Conservation (phyloP, 35 echinoderm and acorn worm genomes). For the Amphiura filiformis region DNA sequence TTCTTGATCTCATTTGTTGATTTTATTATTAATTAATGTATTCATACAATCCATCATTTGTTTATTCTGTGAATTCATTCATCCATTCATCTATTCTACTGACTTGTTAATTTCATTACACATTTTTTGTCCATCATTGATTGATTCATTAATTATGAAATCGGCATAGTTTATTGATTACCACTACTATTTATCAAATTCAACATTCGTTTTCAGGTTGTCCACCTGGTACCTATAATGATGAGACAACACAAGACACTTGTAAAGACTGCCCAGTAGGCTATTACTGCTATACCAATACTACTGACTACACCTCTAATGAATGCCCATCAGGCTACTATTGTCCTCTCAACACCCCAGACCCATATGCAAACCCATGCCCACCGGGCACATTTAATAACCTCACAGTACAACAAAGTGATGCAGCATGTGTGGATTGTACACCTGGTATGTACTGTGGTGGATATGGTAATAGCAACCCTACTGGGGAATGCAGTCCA, state of each 20-base stretch:
- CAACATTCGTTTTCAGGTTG: constrained; percentile 49
- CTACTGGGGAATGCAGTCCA: constrained; percentile 74
- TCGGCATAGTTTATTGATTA: too few species aligned
- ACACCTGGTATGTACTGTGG: constrained; percentile 80
- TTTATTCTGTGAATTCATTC: too few species aligned
- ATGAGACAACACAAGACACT: constrained; percentile 22
- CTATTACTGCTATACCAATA: constrained; percentile 97
- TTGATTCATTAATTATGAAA: too few species aligned
- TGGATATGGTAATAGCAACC: constrained; percentile 60
- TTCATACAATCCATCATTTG: too few species aligned
- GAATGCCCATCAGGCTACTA: constrained; percentile 90
- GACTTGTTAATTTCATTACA: too few species aligned
- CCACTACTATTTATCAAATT: too few species aligned
- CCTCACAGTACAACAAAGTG: constrained; percentile 48
- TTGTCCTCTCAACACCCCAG: constrained; percentile 81
- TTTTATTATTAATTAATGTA: too few species aligned
- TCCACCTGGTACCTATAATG: constrained; percentile 76
- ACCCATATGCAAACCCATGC: constrained; percentile 75
- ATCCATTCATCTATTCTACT: too few species aligned
- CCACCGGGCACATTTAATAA: constrained; percentile 89
- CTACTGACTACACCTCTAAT: constrained; percentile 84
- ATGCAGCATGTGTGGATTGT: constrained; percentile 59
- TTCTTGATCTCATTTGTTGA: too few species aligned
- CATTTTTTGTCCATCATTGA: too few species aligned
- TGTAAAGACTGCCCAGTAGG: constrained; percentile 81